Evolutionary conservation across 2,888 invertebrate species (phyloP).

Genomic region (Hemistola chrysoprasaria): DNA sequence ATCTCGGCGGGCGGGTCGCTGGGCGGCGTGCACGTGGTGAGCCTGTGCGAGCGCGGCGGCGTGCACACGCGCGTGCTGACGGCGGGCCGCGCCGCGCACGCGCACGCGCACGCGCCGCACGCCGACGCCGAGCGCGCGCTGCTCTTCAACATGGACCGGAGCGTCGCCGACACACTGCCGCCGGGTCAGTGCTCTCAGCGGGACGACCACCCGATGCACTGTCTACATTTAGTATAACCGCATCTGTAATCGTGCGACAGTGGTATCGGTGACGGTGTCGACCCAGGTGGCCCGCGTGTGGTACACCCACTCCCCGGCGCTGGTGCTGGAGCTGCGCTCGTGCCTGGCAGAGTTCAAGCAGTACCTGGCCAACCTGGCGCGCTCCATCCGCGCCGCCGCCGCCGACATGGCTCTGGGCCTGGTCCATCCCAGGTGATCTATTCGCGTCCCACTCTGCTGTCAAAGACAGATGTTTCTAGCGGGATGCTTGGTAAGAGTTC

Average conservation of each 20-base stretch:
- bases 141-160: constrained; percentile 54
- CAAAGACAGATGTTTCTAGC: too few relatives aligned
- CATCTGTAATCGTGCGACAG: too few relatives aligned
- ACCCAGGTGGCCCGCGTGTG: constrained; percentile 94
- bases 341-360: constrained; percentile 96
- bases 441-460: too few relatives aligned
- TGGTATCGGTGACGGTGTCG: constrained; percentile 49
- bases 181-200: constrained; percentile 42
- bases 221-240: too few relatives aligned
- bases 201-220: too few relatives aligned
- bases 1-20: constrained; percentile 91
- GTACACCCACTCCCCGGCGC: constrained; percentile 95
- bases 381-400: constrained; percentile 94
- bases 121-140: constrained; percentile 54
- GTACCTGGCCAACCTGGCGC: constrained; percentile 91
- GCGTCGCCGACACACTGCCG: constrained; percentile 36
- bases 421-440: constrained; percentile 85
- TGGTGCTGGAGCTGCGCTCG: constrained; percentile 92
- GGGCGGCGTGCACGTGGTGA: constrained; percentile 94
- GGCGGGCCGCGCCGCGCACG: constrained; percentile 89
- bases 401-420: constrained; percentile 96
- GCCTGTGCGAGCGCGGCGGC: constrained; percentile 92
- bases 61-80: constrained; percentile 93
- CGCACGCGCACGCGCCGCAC: constrained; percentile 52
- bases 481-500: too few relatives aligned